phyloP scores from a whole-genome alignment of 2,797 vertebrate species.

The Chromobotia macracanthus region DNA sequence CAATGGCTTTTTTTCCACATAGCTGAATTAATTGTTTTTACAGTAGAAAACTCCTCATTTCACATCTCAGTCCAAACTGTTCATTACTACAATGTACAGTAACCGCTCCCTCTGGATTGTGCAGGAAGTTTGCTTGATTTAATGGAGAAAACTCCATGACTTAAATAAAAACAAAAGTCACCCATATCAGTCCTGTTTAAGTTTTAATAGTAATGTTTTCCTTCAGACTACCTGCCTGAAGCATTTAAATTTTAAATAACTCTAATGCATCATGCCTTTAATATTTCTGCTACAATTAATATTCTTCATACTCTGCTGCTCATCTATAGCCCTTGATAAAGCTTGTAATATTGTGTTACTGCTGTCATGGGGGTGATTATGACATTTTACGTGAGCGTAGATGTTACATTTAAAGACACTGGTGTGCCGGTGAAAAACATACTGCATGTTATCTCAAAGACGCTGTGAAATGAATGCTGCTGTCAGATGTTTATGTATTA shows the following conservation, averaged over 20 bases:
- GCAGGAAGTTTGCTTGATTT: not conserved
- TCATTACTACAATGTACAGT: conserved; percentile 29
- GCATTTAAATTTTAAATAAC: conserved; percentile 30
- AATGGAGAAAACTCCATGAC: not conserved
- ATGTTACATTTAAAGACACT: conserved; percentile 11
- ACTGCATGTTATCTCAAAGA: too few species aligned
- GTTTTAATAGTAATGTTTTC: conserved; percentile 38
- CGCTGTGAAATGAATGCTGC: too few species aligned
- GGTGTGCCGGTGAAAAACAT: too few species aligned
- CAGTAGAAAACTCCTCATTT: conserved; percentile 39
- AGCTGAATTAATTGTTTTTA: too few species aligned
- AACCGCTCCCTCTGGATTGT: conserved; percentile 3
- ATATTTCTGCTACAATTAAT: conserved; percentile 17
- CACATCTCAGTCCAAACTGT: conserved; percentile 46
- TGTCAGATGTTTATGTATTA: too few species aligned
- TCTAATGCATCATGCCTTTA: conserved; percentile 27
- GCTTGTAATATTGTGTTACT: conserved; percentile 15
- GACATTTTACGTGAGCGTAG: not conserved
- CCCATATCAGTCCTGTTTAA: conserved; percentile 30
- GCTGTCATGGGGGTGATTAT: not conserved
- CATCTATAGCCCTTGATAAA: conserved; percentile 4
- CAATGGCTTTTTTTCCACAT: conserved; percentile 59
- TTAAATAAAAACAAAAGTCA: conserved; percentile 18
- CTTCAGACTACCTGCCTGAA: conserved; percentile 26
- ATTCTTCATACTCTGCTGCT: conserved; percentile 21